These are phyloP conservation scores for Lysandra coridon DNA, from an alignment of 2,888 invertebrate genomes.

Conservation along the genomic window DNA sequence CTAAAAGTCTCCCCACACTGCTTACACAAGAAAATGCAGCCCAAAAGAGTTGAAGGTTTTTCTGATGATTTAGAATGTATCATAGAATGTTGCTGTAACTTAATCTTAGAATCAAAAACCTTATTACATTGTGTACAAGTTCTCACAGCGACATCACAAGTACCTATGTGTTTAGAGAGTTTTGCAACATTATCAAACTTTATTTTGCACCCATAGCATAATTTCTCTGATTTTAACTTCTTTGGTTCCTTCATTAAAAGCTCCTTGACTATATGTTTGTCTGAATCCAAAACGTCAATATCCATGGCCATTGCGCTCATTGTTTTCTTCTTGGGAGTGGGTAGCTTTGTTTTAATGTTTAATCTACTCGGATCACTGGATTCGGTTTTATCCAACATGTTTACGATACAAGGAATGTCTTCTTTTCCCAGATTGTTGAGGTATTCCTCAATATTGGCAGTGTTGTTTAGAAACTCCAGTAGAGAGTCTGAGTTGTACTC, in stretches of 20 bases:
- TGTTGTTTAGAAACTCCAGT: constrained; percentile 71
- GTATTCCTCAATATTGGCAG: constrained; percentile 72
- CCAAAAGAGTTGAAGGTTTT: constrained; percentile 55
- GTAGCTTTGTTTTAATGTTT: constrained; percentile 53
- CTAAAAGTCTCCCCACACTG: constrained; percentile 64
- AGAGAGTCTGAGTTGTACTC: constrained; percentile 76
- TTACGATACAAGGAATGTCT: constrained; percentile 71
- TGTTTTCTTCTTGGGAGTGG: constrained; percentile 64
- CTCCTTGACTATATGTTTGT: constrained; percentile 64
- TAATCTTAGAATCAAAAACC: constrained; percentile 65
- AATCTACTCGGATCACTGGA: constrained; percentile 50
- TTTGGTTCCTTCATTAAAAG: constrained; percentile 60
- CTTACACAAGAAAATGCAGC: constrained; percentile 62
- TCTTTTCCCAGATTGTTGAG: constrained; percentile 70
- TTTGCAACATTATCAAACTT: constrained; percentile 59
- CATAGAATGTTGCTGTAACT: constrained; percentile 63
- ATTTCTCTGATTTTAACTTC: constrained; percentile 49
- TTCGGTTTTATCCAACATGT: constrained; percentile 65
- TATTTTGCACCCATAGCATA: constrained; percentile 66
- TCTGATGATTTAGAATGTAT: constrained; percentile 58
- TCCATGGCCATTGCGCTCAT: constrained; percentile 58
- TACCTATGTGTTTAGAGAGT: constrained; percentile 63
- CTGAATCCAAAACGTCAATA: constrained; percentile 67
- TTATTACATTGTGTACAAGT: constrained; percentile 64
- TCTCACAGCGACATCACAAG: constrained; percentile 61